These are phyloP conservation scores for Petrophora chlorosata DNA, from an alignment of 2,888 invertebrate genomes.

Conservation along the genomic window DNA sequence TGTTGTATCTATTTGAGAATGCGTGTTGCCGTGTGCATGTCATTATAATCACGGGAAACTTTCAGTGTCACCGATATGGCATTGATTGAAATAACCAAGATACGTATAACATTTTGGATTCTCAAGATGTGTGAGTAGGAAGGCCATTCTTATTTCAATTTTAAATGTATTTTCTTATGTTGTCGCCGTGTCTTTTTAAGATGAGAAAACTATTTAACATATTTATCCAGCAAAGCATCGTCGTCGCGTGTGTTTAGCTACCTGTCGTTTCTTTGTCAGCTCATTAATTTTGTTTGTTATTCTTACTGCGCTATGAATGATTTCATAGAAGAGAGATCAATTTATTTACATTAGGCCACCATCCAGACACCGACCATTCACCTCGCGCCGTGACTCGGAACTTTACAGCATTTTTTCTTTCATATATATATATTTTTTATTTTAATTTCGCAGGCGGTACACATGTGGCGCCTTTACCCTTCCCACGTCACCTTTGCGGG, in stretches of 20 bases:
- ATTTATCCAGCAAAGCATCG: too few relatives aligned
- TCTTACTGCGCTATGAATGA: too few relatives aligned
- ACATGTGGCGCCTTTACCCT: slow-evolving; percentile 72
- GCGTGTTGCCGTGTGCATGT: slow-evolving; percentile 33
- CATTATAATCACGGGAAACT: slow-evolving; percentile 12
- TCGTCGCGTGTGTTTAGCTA: too few relatives aligned
- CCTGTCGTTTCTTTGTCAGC: too few relatives aligned
- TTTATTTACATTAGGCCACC: neutral
- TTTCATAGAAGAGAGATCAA: too few relatives aligned
- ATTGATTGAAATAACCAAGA: slow-evolving; percentile 5
- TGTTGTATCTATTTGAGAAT: slow-evolving; percentile 58
- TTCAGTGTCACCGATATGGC: neutral
- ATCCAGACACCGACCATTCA: slow-evolving; percentile 51
- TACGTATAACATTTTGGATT: neutral
- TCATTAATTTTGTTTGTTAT: too few relatives aligned
- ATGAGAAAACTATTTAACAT: too few relatives aligned
- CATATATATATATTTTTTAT: slow-evolving; percentile 53
- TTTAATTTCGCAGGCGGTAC: slow-evolving; percentile 64
- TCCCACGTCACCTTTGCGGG: slow-evolving; percentile 53
- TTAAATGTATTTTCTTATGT: too few relatives aligned
- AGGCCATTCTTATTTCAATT: neutral
- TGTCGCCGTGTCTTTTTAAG: too few relatives aligned
- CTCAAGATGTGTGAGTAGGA: neutral
- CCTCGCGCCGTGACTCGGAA: slow-evolving; percentile 48
- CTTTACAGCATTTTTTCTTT: slow-evolving; percentile 48